Base-by-base conservation (phyloP, 2,797 vertebrate species). In the Enoplosus armatus region DNA sequence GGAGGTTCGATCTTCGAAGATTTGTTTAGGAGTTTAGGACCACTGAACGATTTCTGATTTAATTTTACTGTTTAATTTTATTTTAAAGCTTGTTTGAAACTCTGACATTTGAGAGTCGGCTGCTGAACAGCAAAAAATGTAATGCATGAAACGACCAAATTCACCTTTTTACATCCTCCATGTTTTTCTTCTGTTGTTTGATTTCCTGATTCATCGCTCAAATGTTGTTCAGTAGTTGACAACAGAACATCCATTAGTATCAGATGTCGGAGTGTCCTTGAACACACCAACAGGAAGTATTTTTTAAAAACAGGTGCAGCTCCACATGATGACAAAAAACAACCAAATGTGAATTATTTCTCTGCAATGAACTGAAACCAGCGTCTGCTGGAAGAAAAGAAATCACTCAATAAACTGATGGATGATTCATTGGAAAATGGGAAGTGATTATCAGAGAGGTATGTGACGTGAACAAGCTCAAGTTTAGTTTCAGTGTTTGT, bases 241-340 rank as follows among this genome's bases (percentile, higher is more conserved):
- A 27, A 37, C 35, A 27, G 59, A 8, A 27, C 35, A 6, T 2
- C 2, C 11, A n/a, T 4, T 1, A 18, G 2, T 1, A 5, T 16
- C 43, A 9, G 24, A 33, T 43, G 45, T 60, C 24, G 0, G 43
- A 66, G 7, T 33, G 73, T 60, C 63, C 63, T n/a, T 43, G 47
- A 75, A 75, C 45, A 22, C 45, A 60, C 20, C 54, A 43, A 1
- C 72, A 59, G 54, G 54, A 66, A 67, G 45, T 24, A 20, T 6
- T 39, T n/a, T 55, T 47, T 33, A 47, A 22, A 18, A 63, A 8
- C 26, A 63, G 41, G 60, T 64, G 29, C 29, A 48, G 1, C 22
- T 59, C n/a, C 22, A 5, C 27, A 43, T 74, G 48, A 33, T 33
- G 33, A 24, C 3, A 3, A n/a, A 18, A 16, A 51, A 6, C 47